Evolutionary conservation across 2,113 vertebrate species (phyloP).

Genomic region (Chionis minor): DNA sequence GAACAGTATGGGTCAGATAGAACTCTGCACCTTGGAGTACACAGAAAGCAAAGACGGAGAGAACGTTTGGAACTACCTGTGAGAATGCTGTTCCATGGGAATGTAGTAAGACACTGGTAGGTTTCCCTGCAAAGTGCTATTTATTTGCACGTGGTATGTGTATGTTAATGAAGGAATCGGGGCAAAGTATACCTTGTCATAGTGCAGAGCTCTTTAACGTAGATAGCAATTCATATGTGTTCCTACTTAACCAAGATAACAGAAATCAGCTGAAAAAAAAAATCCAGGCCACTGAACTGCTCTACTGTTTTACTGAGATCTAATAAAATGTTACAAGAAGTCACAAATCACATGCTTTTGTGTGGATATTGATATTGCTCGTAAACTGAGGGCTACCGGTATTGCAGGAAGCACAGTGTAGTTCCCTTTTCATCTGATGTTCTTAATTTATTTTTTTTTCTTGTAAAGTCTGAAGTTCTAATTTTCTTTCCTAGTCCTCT

Average conservation of each 20-base stretch:
- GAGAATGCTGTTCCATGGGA: fast-evolving
- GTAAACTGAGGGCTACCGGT: neutral
- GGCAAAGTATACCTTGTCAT: neutral
- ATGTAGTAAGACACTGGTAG: neutral
- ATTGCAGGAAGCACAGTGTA: neutral
- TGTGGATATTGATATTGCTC: neutral
- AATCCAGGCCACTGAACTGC: neutral
- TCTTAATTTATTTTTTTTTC: neutral
- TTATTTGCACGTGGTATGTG: neutral
- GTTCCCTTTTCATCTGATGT: neutral
- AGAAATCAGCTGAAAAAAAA: neutral
- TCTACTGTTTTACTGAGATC: neutral
- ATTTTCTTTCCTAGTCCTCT: neutral
- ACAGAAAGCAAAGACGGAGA: neutral
- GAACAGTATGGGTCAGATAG: neutral
- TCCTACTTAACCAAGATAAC: neutral
- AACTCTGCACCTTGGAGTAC: neutral
- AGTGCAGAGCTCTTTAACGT: neutral
- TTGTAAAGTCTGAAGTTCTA: neutral
- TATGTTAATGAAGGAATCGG: neutral
- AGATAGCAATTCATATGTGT: neutral
- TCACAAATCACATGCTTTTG: neutral
- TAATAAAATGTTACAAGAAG: neutral
- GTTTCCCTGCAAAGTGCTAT: neutral
- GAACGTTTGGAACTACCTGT: neutral